Evolutionary conservation across 2,797 vertebrate species (phyloP).

Genomic region (Enoplosus armatus): DNA sequence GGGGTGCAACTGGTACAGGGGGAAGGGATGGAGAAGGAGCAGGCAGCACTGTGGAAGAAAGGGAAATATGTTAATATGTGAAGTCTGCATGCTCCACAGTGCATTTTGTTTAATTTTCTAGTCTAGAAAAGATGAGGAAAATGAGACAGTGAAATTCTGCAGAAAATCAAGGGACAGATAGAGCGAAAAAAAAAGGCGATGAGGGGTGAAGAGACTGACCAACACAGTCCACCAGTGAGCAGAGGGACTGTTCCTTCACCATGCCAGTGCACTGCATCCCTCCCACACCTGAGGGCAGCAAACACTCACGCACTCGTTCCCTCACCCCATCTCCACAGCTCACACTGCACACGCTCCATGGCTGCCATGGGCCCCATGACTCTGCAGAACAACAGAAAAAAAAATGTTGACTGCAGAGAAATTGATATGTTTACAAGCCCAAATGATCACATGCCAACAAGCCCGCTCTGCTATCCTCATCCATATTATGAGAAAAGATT

Average conservation of each 20-base stretch:
- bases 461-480: neutral
- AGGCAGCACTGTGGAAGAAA: conserved; percentile 57
- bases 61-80: neutral
- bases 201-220: conserved; percentile 75
- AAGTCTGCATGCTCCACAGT: neutral
- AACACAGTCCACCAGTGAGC: conserved; percentile 93
- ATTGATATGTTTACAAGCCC: neutral
- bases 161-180: neutral
- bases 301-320: conserved; percentile 90
- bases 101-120: neutral
- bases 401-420: neutral
- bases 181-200: neutral
- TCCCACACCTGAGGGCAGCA: conserved; percentile 83
- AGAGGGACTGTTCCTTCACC: conserved; percentile 89
- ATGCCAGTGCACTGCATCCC: conserved; percentile 87
- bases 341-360: conserved; percentile 94
- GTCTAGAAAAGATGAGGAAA: neutral
- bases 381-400: conserved; percentile 78
- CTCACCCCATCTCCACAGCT: conserved; percentile 94
- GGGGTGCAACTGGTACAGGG: conserved; percentile 41
- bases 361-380: conserved; percentile 93
- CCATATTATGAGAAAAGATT: neutral
- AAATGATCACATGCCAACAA: neutral
- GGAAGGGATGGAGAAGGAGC: conserved; percentile 69
- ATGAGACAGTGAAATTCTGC: neutral